Base-by-base conservation (phyloP, 2,888 invertebrate species). In the Polia nebulosa region DNA sequence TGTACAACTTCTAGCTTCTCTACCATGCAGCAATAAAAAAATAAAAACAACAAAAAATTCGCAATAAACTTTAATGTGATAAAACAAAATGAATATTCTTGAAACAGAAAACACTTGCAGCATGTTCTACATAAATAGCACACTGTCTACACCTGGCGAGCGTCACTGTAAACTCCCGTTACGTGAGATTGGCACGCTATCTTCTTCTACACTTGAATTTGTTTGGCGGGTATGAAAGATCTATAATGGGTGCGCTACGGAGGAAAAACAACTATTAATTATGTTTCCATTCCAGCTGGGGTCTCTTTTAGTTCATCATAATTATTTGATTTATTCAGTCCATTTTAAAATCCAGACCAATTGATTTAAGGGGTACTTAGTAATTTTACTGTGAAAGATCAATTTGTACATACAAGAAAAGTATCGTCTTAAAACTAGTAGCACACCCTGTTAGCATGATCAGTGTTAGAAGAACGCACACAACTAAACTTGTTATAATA, bases 231-330 rank as follows among this genome's bases (percentile, higher is more conserved):
- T 92, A 92, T 82, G 89, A 89, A 83, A 93, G 87, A 90, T 93
- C 94, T 93, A 95, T 90, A 83, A 91, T 91, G 92, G 95, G 94
- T 91, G 95, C 95, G 93, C 95, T 95, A 95, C 88, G 93, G 90
- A 94, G 88, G 86, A 93, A 94, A 93, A 82, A 79, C 69, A 64
- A 72, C 36, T 59, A 64, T 78, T 80, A 81, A 80, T 75, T 72
- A 62, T 65, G 57, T 64, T 75, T 45, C 64, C 52, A 53, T 52
- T 58, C 36, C 44, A 47, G 11, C 20, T 55, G 9, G 6, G 53
- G 15, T 34, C 22, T 58, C 27, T 62, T 17, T 57, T 45, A 36
- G 0, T 47, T n/a, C n/a, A 44, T 41, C 8, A 39, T 13, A 51
- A 61, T 34, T 0, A 55, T 20, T 27, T 11, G 15, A 47, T 51